Evolutionary conservation across 1,140 invertebrate genomes (phyloP), one percentile per base, ranked within the genome.

Genomic region (Drosophila nigromelanica): DNA sequence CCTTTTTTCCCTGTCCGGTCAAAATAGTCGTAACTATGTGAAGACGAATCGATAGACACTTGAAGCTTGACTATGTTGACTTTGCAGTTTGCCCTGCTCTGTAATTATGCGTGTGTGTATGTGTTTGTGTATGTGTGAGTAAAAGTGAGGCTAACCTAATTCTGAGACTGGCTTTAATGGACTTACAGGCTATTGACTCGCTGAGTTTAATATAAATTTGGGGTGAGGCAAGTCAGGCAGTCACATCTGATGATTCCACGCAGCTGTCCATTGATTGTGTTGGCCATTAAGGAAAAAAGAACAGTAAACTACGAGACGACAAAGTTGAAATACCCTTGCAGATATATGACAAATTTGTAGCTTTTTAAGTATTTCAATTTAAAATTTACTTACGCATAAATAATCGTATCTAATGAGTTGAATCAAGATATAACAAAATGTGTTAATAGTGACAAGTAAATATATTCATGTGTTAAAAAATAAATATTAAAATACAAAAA

Each of bases 121-220:
- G 39, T 50, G n/a, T 62, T 52, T 47, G 35, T 72, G n/a, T 62
- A 47, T 47, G 35, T 72, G 62, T 60, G 35, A 63, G 61, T 33
- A 33, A 58, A 45, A 45, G 67, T 47, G 61, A 67, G 55, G 73
- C 63, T 82, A 86, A 86, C 82, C 82, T 77, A 87, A 86, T 86
- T 86, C 82, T 37, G 63, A 8, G 70, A 59, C 62, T 43, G 78
- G 82, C 75, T 87, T 78, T 87, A 87, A 86, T 86, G 78, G 63
- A 82, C 83, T 86, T 87, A 78, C 78, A 67, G 82, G 74, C 82
- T 86, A 86, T 86, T 86, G 82, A 86, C 82, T 86, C 68, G 70
- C 48, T 77, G 78, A 71, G 64, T 71, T 71, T 74, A 58, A 58
- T 70, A 83, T 74, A 83, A 71, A 63, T 73, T 58, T 58, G 62